Conservation (phyloP, 2,797 vertebrate genomes). For the Loris lydekkerianus region DNA sequence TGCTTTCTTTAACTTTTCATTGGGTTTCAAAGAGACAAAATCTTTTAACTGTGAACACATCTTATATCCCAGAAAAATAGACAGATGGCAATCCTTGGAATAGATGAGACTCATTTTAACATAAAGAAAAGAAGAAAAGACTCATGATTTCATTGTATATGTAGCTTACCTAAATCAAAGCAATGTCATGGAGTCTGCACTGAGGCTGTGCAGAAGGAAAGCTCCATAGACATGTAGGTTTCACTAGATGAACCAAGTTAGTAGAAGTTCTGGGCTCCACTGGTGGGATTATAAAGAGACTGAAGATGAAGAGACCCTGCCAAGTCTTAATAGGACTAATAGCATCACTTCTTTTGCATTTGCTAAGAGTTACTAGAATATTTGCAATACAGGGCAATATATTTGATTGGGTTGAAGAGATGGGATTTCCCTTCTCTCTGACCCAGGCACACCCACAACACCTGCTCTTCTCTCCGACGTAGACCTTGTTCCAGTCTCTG, state of each 20-base stretch:
- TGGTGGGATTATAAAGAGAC: background rate
- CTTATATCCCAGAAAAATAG: background rate
- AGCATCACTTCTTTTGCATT: background rate
- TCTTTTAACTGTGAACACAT: background rate
- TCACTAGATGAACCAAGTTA: background rate
- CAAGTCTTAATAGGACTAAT: background rate
- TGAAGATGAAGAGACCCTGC: background rate
- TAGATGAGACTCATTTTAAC: background rate
- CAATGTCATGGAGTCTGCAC: background rate
- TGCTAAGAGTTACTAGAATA: background rate
- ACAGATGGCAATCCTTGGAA: background rate
- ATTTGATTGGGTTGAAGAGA: background rate
- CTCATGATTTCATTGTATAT: background rate
- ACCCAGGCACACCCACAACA: background rate
- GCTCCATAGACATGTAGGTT: background rate
- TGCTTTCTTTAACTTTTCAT: background rate
- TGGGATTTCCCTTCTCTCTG: background rate
- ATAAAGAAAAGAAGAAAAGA: background rate
- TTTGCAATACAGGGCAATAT: background rate
- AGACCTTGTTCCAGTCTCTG: background rate
- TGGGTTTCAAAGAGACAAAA: background rate
- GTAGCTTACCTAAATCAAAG: constrained; percentile 16
- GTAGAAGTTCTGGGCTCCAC: background rate
- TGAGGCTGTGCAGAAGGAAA: background rate
- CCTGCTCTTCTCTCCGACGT: background rate